Base-by-base conservation (phyloP, 2,113 vertebrate species). In the Dunckerocampus dactyliophorus region DNA sequence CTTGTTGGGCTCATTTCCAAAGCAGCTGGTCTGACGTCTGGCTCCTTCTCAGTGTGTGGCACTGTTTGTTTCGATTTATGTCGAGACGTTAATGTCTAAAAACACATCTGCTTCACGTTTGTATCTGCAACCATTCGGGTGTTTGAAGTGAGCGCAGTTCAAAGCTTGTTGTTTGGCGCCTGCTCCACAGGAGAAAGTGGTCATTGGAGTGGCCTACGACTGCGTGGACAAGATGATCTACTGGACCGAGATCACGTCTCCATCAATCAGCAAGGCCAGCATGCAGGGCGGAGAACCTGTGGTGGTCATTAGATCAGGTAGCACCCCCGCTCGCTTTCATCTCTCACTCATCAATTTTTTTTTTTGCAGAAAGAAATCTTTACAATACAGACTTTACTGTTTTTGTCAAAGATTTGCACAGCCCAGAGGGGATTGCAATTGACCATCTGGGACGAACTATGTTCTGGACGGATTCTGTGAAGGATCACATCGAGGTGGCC, bases 401-500 rank as follows among this genome's bases (percentile, higher is more conserved):
- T 62, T 50, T 39, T 51, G 34, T 6, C 63, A 62, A 56, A 97
- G 95, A 90, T 62, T 73, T 97, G 52, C 88, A 87, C 22, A 97
- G 94, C 65, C 95, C 95, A 6, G 95, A 97, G 82, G 95, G 95
- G 2, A 90, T 97, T 56, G 86, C 94, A n/a, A 72, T 97, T 1
- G 95, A 97, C 82, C 91, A 95, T 62, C 76, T 95, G 2, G 91
- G 95, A 42, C 91, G 93, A 52, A 95, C 91, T 8, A 79, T 97
- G 77, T 97, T 95, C 90, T 97, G 95, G 95, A 96, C 95, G 0
- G 95, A 97, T 72, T 97, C 95, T 55, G 79, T 90, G 0, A 85
- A 87, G 70, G 93, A 97, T 49, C 88, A 77, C 49, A 95, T 97
- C 39, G 95, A 97, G 80, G 95, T 96, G 58, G 91, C 95, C 0